These are phyloP conservation scores for Augiades crinisus DNA, from an alignment of 2,888 invertebrate species.

Conservation along the genomic window DNA sequence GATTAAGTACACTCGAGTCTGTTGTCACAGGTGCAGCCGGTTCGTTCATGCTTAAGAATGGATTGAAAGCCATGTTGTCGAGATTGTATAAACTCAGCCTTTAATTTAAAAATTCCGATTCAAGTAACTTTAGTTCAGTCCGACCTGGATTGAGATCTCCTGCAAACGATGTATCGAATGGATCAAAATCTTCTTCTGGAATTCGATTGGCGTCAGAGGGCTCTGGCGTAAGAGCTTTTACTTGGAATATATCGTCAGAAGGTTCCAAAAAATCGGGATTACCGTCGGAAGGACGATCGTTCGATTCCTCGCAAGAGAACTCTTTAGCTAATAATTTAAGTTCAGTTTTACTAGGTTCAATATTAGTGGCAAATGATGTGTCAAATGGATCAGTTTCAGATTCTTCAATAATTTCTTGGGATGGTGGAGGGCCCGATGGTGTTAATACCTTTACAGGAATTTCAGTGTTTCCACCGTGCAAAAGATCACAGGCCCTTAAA, in stretches of 20 bases:
- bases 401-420: slow-evolving; percentile 58
- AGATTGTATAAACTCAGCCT: slow-evolving; percentile 6
- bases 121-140: slow-evolving; percentile 88
- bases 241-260: slow-evolving; percentile 80
- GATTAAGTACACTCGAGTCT: slow-evolving; percentile 84
- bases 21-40: slow-evolving; percentile 73
- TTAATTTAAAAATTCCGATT: slow-evolving; percentile 84
- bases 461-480: slow-evolving; percentile 54
- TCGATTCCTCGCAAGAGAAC: slow-evolving; percentile 80
- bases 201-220: slow-evolving; percentile 53
- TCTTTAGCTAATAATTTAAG: slow-evolving; percentile 89
- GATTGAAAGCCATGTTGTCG: slow-evolving; percentile 86
- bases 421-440: slow-evolving; percentile 54
- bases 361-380: slow-evolving; percentile 90
- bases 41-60: slow-evolving; percentile 89
- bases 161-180: slow-evolving; percentile 92
- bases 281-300: slow-evolving; percentile 51
- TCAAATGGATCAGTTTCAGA: slow-evolving; percentile 90
- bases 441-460: slow-evolving; percentile 85
- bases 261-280: slow-evolving; percentile 74
- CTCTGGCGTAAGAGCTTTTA: slow-evolving; percentile 88
- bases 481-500: slow-evolving; percentile 57
- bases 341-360: slow-evolving; percentile 89
- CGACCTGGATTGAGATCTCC: slow-evolving; percentile 87
- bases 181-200: slow-evolving; percentile 82